Evolutionary conservation across 2,888 invertebrate species (phyloP).

Genomic region (Pollenia amentaria): DNA sequence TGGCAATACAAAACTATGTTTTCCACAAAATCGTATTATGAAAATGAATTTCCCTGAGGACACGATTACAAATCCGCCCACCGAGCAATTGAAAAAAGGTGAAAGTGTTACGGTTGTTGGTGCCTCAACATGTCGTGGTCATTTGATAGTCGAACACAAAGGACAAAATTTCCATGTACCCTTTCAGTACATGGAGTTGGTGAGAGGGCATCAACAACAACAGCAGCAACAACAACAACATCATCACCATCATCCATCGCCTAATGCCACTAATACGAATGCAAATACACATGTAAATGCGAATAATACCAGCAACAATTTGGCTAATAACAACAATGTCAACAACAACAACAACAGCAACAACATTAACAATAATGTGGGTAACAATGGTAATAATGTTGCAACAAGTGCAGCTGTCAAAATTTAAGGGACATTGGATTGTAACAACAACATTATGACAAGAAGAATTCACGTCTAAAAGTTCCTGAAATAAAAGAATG

Average conservation of each 20-base stretch:
- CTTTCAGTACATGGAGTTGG: constrained; percentile 92
- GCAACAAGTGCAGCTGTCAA: constrained; percentile 77
- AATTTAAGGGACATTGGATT: constrained; percentile 72
- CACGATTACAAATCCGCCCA: constrained; percentile 81
- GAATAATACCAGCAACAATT: constrained; percentile 63
- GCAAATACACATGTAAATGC: constrained; percentile 61
- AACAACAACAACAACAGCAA: constrained; percentile 53
- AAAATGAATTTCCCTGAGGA: constrained; percentile 93
- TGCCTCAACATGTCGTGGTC: constrained; percentile 93
- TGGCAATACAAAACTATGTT: constrained; percentile 95
- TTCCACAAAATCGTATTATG: constrained; percentile 96
- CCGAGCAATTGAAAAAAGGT: constrained; percentile 89
- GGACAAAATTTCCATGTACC: constrained; percentile 91
- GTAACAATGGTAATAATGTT: constrained; percentile 61
- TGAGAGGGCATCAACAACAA: constrained; percentile 75
- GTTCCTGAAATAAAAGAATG: background rate
- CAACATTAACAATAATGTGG: constrained; percentile 44
- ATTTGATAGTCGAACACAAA: constrained; percentile 93
- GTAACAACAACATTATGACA: constrained; percentile 25
- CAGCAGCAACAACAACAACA: constrained; percentile 63
- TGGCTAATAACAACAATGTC: constrained; percentile 53
- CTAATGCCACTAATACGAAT: constrained; percentile 55
- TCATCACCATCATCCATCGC: constrained; percentile 56
- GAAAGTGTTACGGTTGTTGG: constrained; percentile 95
- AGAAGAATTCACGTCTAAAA: constrained; percentile 23